phyloP scores from a whole-genome alignment of 1,140 invertebrate species.

The Nephila pilipes region DNA sequence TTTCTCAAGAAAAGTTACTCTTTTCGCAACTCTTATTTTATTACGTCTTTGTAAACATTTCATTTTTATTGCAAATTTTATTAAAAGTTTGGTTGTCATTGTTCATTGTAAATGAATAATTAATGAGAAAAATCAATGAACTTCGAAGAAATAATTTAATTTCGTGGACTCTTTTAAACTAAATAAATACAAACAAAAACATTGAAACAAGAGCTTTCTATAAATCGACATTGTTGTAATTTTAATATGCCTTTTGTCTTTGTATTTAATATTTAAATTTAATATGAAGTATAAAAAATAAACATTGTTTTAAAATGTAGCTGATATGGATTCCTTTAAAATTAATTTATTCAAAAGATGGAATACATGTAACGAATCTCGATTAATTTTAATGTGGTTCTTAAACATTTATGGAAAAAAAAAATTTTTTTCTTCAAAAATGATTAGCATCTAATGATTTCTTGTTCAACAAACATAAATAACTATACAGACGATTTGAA shows the following conservation, averaged over 20 bases:
- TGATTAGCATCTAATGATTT: too few relatives aligned
- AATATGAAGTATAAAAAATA: too few relatives aligned
- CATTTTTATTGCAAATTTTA: not conserved
- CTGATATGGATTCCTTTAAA: too few relatives aligned
- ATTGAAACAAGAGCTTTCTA: not conserved
- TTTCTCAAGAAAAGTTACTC: not conserved
- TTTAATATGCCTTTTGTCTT: not conserved
- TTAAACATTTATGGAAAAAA: too few relatives aligned
- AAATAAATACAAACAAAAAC: not conserved
- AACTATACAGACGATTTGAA: too few relatives aligned
- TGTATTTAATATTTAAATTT: not conserved
- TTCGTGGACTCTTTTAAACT: not conserved
- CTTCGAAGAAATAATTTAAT: not conserved
- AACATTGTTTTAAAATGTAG: too few relatives aligned
- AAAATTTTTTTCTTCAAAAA: too few relatives aligned
- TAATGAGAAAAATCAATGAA: not conserved
- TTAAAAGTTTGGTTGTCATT: not conserved
- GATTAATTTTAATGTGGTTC: too few relatives aligned
- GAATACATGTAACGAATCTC: too few relatives aligned
- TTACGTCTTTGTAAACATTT: not conserved
- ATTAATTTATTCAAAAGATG: too few relatives aligned
- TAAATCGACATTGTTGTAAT: not conserved
- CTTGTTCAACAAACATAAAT: too few relatives aligned
- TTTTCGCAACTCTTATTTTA: not conserved
- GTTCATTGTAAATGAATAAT: constrained; percentile 18